These are phyloP conservation scores for Pampus argenteus DNA, from an alignment of 2,797 vertebrate species.

Conservation along the genomic window DNA sequence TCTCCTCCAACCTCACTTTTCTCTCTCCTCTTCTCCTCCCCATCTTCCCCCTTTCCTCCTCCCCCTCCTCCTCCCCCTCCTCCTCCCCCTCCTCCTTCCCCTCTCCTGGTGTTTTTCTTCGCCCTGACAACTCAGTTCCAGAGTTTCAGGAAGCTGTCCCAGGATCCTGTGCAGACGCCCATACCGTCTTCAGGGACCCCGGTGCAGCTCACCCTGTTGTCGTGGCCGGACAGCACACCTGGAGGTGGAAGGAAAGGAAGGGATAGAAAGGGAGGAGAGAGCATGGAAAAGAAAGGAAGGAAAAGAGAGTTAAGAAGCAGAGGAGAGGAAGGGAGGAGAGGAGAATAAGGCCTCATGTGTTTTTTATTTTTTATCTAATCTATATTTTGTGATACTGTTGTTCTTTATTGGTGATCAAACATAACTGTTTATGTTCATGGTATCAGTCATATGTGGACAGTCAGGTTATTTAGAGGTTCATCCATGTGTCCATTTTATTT, in stretches of 20 bases:
- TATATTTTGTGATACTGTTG: no score
- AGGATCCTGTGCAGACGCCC: constrained; percentile 96
- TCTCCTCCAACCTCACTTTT: constrained; percentile 10
- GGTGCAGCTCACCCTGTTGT: constrained; percentile 98
- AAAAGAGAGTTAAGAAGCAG: not conserved
- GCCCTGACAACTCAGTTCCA: constrained; percentile 89
- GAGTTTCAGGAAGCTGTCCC: constrained; percentile 98
- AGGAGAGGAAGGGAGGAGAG: no score
- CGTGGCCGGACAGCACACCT: constrained; percentile 93
- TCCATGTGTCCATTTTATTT: no score
- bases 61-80: constrained; percentile 13
- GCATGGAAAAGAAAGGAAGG: not conserved
- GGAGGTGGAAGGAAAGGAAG: not conserved
- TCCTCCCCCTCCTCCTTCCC: constrained; percentile 14
- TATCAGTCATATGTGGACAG: no score
- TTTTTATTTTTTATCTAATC: no score
- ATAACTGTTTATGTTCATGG: no score
- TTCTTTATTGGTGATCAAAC: no score
- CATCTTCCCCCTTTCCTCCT: not conserved
- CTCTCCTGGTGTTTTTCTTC: not conserved
- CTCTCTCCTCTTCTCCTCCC: not conserved
- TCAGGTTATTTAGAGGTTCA: no score
- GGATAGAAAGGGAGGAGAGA: not conserved
- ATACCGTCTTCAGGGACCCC: constrained; percentile 94
- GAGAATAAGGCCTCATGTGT: no score